These are phyloP conservation scores for Seira musarum DNA, from an alignment of 2,888 invertebrate genomes.

Conservation along the genomic window DNA sequence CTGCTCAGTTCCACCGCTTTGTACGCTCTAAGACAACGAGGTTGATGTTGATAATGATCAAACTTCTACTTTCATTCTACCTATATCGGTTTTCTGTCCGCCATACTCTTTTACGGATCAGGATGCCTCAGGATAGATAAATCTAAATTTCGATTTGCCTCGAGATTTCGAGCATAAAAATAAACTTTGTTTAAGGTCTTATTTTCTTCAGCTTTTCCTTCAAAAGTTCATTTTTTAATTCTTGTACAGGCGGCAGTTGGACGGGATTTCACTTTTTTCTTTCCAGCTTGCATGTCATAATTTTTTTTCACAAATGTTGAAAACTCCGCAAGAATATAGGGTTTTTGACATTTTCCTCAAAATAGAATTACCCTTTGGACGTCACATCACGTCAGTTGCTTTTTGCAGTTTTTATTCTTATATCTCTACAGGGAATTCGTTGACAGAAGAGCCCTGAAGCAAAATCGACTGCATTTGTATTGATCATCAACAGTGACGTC, in stretches of 20 bases:
- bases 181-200: not conserved
- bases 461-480: too few species aligned
- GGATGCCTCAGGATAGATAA: too few species aligned
- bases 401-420: not conserved
- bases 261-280: not conserved
- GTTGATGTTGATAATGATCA: not conserved
- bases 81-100: not conserved
- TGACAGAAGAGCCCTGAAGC: not conserved
- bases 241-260: too few species aligned
- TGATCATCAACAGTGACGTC: not conserved
- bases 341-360: not conserved
- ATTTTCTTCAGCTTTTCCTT: not conserved
- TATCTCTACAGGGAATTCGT: not conserved
- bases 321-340: not conserved
- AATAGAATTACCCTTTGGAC: too few species aligned
- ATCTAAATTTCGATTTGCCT: not conserved
- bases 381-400: not conserved
- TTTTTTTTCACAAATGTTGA: not conserved
- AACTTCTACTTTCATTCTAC: not conserved
- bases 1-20: constrained; percentile 16
- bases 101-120: too few species aligned
- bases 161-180: not conserved
- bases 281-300: not conserved
- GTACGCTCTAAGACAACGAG: not conserved
- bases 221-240: not conserved